Conservation (phyloP, 2,113 vertebrate genomes). For the Xiphophorus maculatus region DNA sequence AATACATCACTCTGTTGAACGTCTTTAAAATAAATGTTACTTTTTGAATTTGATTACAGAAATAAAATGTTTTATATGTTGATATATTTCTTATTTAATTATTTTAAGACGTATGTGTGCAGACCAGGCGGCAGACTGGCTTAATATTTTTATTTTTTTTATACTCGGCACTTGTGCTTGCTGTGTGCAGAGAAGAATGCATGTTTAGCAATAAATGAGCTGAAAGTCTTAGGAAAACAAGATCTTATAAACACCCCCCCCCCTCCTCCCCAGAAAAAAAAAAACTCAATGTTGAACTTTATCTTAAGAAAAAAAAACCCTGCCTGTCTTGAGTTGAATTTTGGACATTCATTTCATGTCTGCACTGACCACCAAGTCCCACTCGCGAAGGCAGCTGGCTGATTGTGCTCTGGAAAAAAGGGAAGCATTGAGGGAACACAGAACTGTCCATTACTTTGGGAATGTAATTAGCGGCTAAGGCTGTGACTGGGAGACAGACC, state of each 20-base stretch:
- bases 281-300: not conserved
- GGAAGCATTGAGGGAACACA: conserved; percentile 70
- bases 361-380: conserved; percentile 46
- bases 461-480: conserved; percentile 75
- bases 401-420: conserved; percentile 59
- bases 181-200: not conserved
- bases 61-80: not conserved
- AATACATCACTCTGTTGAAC: not conserved
- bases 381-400: conserved; percentile 62
- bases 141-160: not conserved
- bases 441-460: conserved; percentile 72
- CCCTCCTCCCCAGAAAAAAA: no score
- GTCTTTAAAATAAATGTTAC: not conserved
- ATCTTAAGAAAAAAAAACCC: not conserved
- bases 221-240: conserved; percentile 14
- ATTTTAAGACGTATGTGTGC: not conserved
- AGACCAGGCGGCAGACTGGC: not conserved
- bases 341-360: conserved; percentile 47
- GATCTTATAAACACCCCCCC: not conserved
- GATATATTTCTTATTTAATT: not conserved
- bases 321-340: conserved; percentile 22
- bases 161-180: not conserved
- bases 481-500: conserved; percentile 71
- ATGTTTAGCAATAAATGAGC: conserved; percentile 1
- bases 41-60: not conserved